These are phyloP conservation scores for Microcebus griseorufus DNA, from an alignment of 2,113 vertebrate species.

Conservation along the genomic window DNA sequence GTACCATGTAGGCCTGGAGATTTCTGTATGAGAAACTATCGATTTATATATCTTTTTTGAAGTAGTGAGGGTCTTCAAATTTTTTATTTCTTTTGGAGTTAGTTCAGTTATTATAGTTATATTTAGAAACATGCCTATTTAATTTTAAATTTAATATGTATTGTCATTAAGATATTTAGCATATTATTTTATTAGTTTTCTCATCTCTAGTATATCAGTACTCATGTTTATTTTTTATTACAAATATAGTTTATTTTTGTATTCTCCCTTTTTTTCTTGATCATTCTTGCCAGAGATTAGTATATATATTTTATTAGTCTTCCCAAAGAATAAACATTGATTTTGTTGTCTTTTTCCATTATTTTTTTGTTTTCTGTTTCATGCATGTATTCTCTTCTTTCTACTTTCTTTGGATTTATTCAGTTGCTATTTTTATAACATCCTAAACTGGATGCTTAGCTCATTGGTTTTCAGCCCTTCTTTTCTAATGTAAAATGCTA, in stretches of 20 bases:
- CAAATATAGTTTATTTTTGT: neutral
- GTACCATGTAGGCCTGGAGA: neutral
- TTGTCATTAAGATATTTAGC: neutral
- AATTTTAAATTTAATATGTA: neutral
- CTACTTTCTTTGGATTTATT: too few species aligned
- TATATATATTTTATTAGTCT: neutral
- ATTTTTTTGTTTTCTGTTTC: neutral
- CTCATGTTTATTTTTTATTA: neutral
- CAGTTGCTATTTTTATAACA: too few species aligned
- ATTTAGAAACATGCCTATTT: neutral
- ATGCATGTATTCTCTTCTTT: too few species aligned
- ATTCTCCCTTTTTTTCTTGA: neutral
- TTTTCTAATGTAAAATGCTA: neutral
- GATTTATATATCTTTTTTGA: neutral
- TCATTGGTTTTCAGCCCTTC: neutral
- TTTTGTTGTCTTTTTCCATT: neutral
- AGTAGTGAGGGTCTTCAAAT: neutral
- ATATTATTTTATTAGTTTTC: neutral
- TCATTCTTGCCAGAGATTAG: neutral
- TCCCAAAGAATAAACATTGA: neutral
- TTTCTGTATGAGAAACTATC: neutral
- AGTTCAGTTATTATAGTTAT: neutral
- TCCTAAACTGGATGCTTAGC: neutral
- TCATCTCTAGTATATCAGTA: neutral
- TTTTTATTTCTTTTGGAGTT: neutral